These are phyloP conservation scores for Chloroceryle amazona DNA, from an alignment of 2,797 vertebrate species.

Conservation along the genomic window DNA sequence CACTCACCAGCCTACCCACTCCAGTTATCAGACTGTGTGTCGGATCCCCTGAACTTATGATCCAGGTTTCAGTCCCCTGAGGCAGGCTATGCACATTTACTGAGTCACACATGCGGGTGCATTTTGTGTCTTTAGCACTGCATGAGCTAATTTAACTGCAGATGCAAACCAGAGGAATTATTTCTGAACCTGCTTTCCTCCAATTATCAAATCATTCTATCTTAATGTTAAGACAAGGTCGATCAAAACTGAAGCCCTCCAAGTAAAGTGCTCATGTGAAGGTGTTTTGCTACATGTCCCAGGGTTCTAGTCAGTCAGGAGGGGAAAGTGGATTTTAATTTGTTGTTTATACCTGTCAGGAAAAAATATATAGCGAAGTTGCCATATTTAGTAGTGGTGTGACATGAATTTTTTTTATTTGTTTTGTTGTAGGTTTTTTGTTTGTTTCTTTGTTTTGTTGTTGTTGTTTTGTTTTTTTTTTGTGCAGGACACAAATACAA, in stretches of 20 bases:
- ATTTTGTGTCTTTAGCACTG: neutral
- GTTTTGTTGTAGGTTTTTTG: too few relatives aligned
- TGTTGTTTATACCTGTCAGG: neutral
- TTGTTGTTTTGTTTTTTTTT: neutral
- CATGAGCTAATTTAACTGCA: neutral
- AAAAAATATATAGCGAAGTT: neutral
- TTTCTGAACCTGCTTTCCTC: neutral
- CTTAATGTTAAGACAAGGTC: neutral
- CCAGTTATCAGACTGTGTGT: neutral
- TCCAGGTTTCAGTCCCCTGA: neutral
- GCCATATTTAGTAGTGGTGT: neutral
- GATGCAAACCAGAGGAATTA: neutral
- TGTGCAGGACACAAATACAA: neutral
- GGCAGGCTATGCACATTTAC: neutral
- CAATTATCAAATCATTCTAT: neutral
- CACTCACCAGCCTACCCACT: neutral
- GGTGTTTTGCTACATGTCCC: neutral
- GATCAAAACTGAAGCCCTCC: neutral
- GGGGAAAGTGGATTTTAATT: neutral
- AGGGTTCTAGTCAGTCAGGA: neutral
- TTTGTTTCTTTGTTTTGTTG: neutral
- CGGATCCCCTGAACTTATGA: neutral
- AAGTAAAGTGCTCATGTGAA: rapidly evolving
- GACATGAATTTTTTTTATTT: rapidly evolving
- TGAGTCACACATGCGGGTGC: neutral